Conservation (phyloP, 2,113 vertebrate genomes). For the Tylochromis polylepis region DNA sequence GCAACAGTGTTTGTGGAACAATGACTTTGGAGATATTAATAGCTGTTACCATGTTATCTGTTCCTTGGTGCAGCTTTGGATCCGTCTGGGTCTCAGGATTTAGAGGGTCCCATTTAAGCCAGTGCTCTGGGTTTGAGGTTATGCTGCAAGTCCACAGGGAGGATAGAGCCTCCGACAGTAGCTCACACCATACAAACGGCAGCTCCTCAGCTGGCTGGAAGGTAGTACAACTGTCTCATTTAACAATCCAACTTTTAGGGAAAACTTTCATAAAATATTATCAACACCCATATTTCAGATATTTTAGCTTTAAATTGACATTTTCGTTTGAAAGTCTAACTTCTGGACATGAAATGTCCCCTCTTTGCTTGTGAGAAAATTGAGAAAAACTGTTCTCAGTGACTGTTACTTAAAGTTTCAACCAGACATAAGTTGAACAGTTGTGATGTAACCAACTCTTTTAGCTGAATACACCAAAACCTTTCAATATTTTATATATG, state of each 20-base stretch:
- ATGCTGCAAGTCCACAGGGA: slow-evolving; percentile 87
- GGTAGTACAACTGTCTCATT: neutral
- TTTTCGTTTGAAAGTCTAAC: neutral
- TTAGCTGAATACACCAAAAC: neutral
- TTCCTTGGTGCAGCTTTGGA: slow-evolving; percentile 25
- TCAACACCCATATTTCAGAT: neutral
- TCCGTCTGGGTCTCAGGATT: slow-evolving; percentile 17
- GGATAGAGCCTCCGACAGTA: slow-evolving; percentile 77
- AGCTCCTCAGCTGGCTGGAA: slow-evolving; percentile 76
- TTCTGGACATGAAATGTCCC: neutral
- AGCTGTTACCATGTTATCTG: slow-evolving; percentile 52
- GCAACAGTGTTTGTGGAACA: neutral
- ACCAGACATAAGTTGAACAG: neutral
- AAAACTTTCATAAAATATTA: too few species aligned
- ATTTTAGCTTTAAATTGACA: neutral
- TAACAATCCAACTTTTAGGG: too few species aligned
- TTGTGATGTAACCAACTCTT: neutral
- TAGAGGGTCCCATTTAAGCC: slow-evolving; percentile 84
- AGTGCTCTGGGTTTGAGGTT: slow-evolving; percentile 81
- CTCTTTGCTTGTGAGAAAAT: neutral
- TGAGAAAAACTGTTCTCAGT: neutral
- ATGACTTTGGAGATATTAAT: neutral
- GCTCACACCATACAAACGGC: slow-evolving; percentile 80
- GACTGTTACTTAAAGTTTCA: neutral
- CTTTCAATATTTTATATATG: neutral